Conservation (phyloP, 2,888 invertebrate genomes). For the Drosophila melanocephala region DNA sequence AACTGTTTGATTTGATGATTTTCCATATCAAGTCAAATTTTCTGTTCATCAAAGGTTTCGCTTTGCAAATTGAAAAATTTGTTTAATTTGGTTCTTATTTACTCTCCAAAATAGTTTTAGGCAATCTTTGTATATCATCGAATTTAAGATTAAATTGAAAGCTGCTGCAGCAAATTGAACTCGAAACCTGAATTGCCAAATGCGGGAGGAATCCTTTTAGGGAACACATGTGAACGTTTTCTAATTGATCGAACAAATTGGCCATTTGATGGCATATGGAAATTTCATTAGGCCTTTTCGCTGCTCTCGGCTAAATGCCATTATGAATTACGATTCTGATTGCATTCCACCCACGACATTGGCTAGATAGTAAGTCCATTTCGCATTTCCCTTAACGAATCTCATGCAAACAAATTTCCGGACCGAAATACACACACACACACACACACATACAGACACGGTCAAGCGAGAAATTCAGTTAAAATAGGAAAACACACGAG, state of each 20-base stretch:
- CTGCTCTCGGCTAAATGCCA: conserved; percentile 45
- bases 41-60: not conserved
- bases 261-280: conserved; percentile 51
- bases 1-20: not conserved
- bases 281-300: conserved; percentile 68
- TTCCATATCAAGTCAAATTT: not conserved
- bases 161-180: not conserved
- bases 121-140: not conserved
- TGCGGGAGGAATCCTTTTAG: not conserved
- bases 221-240: not conserved
- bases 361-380: conserved; percentile 45
- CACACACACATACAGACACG: conserved; percentile 14
- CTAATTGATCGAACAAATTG: conserved; percentile 32
- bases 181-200: not conserved
- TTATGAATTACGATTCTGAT: conserved; percentile 51
- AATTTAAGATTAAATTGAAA: not conserved
- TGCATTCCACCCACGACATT: conserved; percentile 32
- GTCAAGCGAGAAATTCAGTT: conserved; percentile 34
- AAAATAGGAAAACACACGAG: conserved; percentile 46
- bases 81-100: not conserved
- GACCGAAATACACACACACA: conserved; percentile 40
- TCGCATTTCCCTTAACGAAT: conserved; percentile 68
- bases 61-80: not conserved
- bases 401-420: conserved; percentile 76
- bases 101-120: not conserved